Base-by-base conservation (phyloP, 2,113 vertebrate genomes). In the Electrona antarctica region DNA sequence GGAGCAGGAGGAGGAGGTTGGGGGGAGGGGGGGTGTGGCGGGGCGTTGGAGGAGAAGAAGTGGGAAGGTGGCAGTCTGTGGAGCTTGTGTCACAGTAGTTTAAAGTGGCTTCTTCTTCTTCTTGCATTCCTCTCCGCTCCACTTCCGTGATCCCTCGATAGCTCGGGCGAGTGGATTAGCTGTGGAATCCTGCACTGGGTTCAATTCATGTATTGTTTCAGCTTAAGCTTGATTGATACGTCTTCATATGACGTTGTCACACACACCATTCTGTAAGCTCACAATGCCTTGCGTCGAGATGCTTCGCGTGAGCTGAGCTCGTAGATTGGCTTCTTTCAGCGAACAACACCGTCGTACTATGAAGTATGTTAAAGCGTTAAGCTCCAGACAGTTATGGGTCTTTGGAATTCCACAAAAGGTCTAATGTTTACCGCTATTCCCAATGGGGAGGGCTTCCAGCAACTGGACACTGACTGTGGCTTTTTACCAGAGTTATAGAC, bases 131-230 rank as follows among this genome's bases (percentile, higher is more conserved):
- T 56, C 54, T n/a, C n/a, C 54, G 2, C 71, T 64, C 74, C 74
- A 66, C 81, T 82, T 55, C 64, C 84, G 79, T 79, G 88, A 88
- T 88, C 85, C 88, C 81, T 50, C 71, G 84, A 83, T 83, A 69
- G 74, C 73, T 65, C 61, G 54, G 78, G 60, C 71, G 80, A 82
- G 78, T 76, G 65, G 81, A 84, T 87, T 84, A 85, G 64, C 70
- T 55, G 60, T 4, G 45, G 54, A 85, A 64, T 83, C 69, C 66
- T 21, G 21, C 21, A 15, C 66, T 21, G 74, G 69, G 55, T 72
- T 76, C 47, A 64, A 69, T 78, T 76, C 77, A 41, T 77, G 61
- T 76, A 72, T 56, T 52, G 71, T 65, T 64, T 45, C 45, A 56
- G 57, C 33, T 41, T 41, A 41, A 41, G 33, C 33, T 41, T 41